These are phyloP conservation scores for Drosophila repletoides DNA, from an alignment of 1,140 invertebrate species.

Conservation along the genomic window DNA sequence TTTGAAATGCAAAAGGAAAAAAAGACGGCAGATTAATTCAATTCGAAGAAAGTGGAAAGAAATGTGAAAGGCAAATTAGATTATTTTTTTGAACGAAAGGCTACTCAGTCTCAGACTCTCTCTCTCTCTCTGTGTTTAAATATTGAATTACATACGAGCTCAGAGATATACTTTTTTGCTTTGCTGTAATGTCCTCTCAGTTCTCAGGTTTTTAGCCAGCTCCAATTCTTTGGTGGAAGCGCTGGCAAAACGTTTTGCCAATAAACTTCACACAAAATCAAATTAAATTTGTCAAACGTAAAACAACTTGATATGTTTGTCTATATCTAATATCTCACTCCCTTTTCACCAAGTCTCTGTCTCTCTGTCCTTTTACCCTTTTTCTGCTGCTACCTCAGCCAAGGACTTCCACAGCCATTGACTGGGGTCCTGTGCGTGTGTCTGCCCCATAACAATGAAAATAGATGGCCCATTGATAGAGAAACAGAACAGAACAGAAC, in stretches of 20 bases:
- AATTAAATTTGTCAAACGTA: constrained; percentile 81
- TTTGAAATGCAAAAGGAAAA: constrained; percentile 35
- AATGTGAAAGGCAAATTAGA: constrained; percentile 45
- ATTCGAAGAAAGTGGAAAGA: constrained; percentile 49
- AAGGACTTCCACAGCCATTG: constrained; percentile 40
- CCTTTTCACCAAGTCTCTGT: background rate
- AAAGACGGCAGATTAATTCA: too few relatives aligned
- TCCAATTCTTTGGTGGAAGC: too few relatives aligned
- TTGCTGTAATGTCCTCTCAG: background rate
- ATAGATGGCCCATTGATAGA: constrained; percentile 72
- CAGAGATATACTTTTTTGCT: background rate
- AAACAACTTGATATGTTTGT: constrained; percentile 75
- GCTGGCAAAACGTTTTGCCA: constrained; percentile 71
- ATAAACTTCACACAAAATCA: constrained; percentile 81
- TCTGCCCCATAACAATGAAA: constrained; percentile 72
- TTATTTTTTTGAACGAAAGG: constrained; percentile 41
- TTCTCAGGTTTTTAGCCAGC: too few relatives aligned
- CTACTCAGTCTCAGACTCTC: too few relatives aligned
- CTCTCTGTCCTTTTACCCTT: background rate
- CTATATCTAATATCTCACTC: background rate
- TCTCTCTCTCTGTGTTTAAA: too few relatives aligned
- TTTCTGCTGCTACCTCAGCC: constrained; percentile 19
- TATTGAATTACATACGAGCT: too few relatives aligned
- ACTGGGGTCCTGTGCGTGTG: constrained; percentile 54
- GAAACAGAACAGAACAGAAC: constrained; percentile 26